A percentile compares a stretch with the other conserved stretches of the same genome.
Evolutionary conservation across 2,888 invertebrate species (phyloP).

Genomic region (Cataglyphis albicans): DNA sequence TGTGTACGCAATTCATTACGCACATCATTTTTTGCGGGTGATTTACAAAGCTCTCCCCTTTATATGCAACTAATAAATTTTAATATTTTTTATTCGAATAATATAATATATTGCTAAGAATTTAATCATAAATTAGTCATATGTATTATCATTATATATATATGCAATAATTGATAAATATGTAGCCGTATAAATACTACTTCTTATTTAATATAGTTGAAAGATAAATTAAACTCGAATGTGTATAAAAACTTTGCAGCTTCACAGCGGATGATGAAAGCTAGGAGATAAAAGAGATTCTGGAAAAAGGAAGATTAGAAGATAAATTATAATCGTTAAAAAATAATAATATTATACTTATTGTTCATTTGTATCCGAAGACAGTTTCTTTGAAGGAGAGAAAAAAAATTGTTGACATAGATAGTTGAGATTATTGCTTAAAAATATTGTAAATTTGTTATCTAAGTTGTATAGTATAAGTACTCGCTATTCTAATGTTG

Average conservation of each 20-base stretch:
- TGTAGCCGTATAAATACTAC: too few species aligned
- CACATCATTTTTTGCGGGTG: background rate
- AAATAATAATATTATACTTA: background rate
- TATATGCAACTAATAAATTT: background rate
- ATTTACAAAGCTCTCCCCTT: background rate
- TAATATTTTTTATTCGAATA: background rate
- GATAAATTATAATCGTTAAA: background rate
- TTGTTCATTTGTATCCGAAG: background rate
- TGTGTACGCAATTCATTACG: background rate
- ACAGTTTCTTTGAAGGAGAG: background rate
- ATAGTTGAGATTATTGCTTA: background rate
- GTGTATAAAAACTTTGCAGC: background rate
- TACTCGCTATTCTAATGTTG: too few species aligned
- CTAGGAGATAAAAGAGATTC: background rate
- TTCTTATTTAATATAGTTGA: background rate
- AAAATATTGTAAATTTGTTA: background rate
- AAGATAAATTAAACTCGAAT: background rate
- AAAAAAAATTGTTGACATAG: background rate
- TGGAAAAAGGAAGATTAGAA: background rate
- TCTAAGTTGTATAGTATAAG: too few species aligned
- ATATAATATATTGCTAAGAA: too few species aligned
- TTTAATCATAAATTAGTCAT: too few species aligned
- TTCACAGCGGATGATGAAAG: background rate
- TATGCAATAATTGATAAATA: too few species aligned
- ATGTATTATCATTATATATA: too few species aligned